Percentiles rank a stretch among this genome's conserved stretches.
phyloP scores from a whole-genome alignment of 1,140 invertebrate genomes.

The Plectrocnemia conspersa region DNA sequence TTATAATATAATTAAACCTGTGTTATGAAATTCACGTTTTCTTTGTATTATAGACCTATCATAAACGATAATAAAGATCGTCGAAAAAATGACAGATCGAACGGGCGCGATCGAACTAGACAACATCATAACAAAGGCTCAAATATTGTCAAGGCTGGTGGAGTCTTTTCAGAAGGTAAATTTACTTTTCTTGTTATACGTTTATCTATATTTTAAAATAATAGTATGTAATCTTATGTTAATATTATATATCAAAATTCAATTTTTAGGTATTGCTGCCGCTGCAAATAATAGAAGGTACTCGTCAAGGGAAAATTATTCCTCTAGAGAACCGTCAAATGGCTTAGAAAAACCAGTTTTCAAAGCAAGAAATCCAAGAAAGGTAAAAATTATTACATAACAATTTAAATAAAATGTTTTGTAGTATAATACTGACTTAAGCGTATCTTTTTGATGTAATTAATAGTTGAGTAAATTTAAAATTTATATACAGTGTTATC shows the following conservation, averaged over 20 bases:
- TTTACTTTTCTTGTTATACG: not conserved
- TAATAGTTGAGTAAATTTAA: too few relatives aligned
- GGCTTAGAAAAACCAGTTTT: constrained; percentile 1
- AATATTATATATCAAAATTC: constrained; percentile 1
- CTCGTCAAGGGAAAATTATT: constrained; percentile 16
- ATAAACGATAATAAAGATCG: constrained; percentile 35
- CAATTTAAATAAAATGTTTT: too few relatives aligned
- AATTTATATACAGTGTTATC: too few relatives aligned
- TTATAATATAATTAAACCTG: not conserved
- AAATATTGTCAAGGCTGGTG: constrained; percentile 44
- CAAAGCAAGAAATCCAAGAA: constrained; percentile 1
- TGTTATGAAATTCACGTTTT: not conserved
- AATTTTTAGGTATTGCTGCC: constrained; percentile 41
- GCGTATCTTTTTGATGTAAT: too few relatives aligned
- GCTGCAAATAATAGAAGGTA: constrained; percentile 14
- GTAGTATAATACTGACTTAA: too few relatives aligned
- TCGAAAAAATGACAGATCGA: constrained; percentile 40
- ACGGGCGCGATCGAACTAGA: constrained; percentile 36
- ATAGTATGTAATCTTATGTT: not conserved
- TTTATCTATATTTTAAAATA: constrained; percentile 1
- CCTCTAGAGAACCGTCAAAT: not conserved
- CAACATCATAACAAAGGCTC: constrained; percentile 41
- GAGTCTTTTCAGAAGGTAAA: constrained; percentile 48
- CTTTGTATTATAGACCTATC: constrained; percentile 23
- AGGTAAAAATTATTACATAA: constrained; percentile 12